Conservation (phyloP, 2,113 vertebrate species). For the Equus quagga region DNA sequence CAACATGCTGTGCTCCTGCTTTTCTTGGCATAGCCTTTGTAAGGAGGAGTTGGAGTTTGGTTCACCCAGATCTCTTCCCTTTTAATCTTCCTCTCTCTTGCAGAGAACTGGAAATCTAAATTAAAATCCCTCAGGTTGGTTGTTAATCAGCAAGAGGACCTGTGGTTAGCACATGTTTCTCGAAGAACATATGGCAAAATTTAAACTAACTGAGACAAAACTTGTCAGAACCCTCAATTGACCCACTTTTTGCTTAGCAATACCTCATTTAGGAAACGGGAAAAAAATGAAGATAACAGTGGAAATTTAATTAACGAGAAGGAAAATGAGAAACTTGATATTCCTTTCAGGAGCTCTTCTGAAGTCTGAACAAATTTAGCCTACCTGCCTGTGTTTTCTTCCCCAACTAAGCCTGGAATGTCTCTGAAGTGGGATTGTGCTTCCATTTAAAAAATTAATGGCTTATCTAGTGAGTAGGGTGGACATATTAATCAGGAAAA, state of each 20-base stretch:
- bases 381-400: background rate
- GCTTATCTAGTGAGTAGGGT: background rate
- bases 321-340: slow-evolving; percentile 36
- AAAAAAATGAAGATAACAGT: slow-evolving; percentile 30
- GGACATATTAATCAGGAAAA: background rate
- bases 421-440: background rate
- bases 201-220: slow-evolving; percentile 77
- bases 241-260: slow-evolving; percentile 67
- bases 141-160: slow-evolving; percentile 57
- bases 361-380: background rate
- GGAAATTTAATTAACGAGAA: slow-evolving; percentile 63
- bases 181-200: slow-evolving; percentile 73
- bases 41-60: background rate
- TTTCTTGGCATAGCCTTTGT: background rate
- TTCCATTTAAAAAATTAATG: background rate
- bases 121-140: slow-evolving; percentile 53
- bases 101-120: slow-evolving; percentile 16
- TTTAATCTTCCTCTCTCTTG: background rate
- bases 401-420: background rate
- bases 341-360: slow-evolving; percentile 6
- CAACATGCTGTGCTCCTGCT: background rate
- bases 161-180: slow-evolving; percentile 64
- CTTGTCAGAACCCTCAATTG: slow-evolving; percentile 70
- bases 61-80: background rate
- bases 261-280: slow-evolving; percentile 57